Evolutionary conservation across 1,140 invertebrate species (phyloP).

Genomic region (Drosophila busckii): DNA sequence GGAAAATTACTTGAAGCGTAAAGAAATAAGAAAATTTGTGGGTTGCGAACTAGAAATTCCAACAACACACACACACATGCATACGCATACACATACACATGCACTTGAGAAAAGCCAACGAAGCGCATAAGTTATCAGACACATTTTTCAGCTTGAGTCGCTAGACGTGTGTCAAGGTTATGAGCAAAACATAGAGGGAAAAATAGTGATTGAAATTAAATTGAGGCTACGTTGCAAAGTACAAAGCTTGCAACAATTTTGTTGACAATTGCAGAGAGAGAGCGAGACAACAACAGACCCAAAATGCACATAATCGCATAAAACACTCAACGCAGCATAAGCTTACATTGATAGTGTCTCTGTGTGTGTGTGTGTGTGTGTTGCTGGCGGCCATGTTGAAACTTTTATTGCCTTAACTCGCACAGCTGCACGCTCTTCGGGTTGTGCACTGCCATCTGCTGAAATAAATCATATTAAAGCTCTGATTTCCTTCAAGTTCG

Average conservation of each 20-base stretch:
- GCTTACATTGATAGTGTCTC: too few species aligned
- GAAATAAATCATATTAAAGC: slow-evolving; percentile 51
- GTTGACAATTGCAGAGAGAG: background rate
- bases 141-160: slow-evolving; percentile 15
- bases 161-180: slow-evolving; percentile 64
- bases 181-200: slow-evolving; percentile 32
- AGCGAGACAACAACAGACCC: background rate
- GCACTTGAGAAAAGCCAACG: slow-evolving; percentile 14
- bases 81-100: background rate
- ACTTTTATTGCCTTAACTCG: slow-evolving; percentile 47
- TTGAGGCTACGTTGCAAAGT: slow-evolving; percentile 2
- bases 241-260: slow-evolving; percentile 5
- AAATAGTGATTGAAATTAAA: slow-evolving; percentile 40
- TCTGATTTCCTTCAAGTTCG: slow-evolving; percentile 11
- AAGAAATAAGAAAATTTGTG: slow-evolving; percentile 66
- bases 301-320: too few species aligned
- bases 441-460: slow-evolving; percentile 1
- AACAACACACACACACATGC: background rate
- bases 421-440: slow-evolving; percentile 2
- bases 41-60: slow-evolving; percentile 24
- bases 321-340: too few species aligned
- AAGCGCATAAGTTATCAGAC: slow-evolving; percentile 48
- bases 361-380: slow-evolving; percentile 19
- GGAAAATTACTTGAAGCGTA: slow-evolving; percentile 71
- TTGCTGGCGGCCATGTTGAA: slow-evolving; percentile 31